Conservation (phyloP, 2,797 vertebrate species). For the Anguilla obscura region DNA sequence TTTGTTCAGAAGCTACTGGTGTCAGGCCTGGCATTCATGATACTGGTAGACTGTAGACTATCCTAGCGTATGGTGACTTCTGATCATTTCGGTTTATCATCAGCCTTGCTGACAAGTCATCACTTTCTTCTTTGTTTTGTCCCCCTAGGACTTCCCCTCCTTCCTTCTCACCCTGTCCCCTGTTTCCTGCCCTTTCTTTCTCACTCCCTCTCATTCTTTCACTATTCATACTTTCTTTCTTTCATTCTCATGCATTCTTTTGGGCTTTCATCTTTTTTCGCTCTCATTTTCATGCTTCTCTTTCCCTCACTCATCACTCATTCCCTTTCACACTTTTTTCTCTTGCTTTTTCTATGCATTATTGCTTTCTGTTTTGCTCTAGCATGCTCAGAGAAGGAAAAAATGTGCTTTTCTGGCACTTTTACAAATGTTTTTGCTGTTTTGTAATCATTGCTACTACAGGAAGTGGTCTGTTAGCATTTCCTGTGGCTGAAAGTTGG, state of each 20-base stretch:
- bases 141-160: neutral
- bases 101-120: neutral
- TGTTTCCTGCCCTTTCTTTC: neutral
- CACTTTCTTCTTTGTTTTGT: neutral
- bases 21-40: neutral
- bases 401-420: constrained; percentile 37
- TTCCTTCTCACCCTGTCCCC: constrained; percentile 20
- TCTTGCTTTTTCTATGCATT: neutral
- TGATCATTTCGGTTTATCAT: neutral
- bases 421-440: constrained; percentile 6
- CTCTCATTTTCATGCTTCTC: neutral
- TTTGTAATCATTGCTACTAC: constrained; percentile 39
- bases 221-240: neutral
- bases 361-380: neutral
- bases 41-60: neutral
- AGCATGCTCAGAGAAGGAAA: neutral
- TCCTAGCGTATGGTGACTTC: neutral
- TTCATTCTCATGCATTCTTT: neutral
- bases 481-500: constrained; percentile 46
- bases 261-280: neutral
- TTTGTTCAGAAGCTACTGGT: neutral
- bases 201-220: neutral
- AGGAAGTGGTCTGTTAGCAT: constrained; percentile 53
- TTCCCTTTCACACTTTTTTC: neutral
- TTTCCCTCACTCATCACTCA: constrained; percentile 4